Evolutionary conservation across 2,888 invertebrate genomes (phyloP), one percentile per base, ranked within the genome.

Genomic region (Drosophila multiciliata): DNA sequence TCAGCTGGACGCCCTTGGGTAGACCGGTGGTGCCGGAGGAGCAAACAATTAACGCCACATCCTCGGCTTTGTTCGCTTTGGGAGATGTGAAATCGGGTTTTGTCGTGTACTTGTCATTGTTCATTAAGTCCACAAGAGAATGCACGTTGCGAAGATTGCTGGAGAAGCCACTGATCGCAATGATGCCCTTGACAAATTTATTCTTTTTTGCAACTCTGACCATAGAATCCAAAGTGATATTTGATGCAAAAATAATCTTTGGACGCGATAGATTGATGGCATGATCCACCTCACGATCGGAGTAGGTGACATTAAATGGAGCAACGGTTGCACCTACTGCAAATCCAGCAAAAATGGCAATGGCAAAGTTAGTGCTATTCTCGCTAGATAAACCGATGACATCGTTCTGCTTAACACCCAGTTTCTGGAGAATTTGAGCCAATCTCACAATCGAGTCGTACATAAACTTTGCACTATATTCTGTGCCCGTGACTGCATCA

Each of bases 11-110:
- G 33, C 96, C 97, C 91, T 97, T 97, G 0, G 97, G 96, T 63
- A 96, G 89, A 0, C 97, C 97, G 0, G 96, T 96, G 0, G 97
- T 97, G n/a, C 97, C 97, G 1, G 96, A 96, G 0, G 97, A 97
- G 90, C 95, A 97, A 81, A 96, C 95, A 73, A 97, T 94, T 1
- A 95, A 94, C 0, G 95, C 93, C 2, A 95, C 93, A 86, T 95
- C 95, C n/a, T 95, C 94, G 1, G 91, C 88, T 8, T 94, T 94
- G 86, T 95, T 94, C 0, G 95, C 94, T 1, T 84, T 54, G 4
- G 85, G 84, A 75, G 94, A 93, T 62, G 92, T 91, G 57, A 95
- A 92, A 0, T 91, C 83, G 1, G 80, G 40, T 90, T 92, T 57
- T 0, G 91, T 94, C 85, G 79, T 93, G 62, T 90, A 89, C 42